Evolutionary conservation across 2,113 vertebrate species (phyloP), one percentile per base, ranked within the genome.

Genomic region (Cyprinodon brontotheroides): DNA sequence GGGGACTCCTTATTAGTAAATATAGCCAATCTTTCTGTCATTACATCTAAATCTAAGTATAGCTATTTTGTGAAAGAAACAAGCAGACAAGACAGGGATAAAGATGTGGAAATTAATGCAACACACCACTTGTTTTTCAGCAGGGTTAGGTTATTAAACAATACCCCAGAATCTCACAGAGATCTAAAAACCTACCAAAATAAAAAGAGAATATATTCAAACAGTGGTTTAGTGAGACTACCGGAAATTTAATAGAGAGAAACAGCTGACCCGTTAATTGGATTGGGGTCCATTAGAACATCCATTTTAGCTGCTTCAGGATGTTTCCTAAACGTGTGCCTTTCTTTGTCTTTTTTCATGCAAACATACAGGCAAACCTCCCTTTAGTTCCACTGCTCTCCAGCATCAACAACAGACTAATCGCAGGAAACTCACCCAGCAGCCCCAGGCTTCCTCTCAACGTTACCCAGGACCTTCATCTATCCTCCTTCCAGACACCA

Each of bases 401-500:
- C 86, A 83, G 68, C 72, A 61, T 3, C 75, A 65, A 53, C 68
- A 45, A 53, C 89, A 77, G 66, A 59, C 61, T 6, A 70, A 59
- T n/a, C 81, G 14, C 36, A 82, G 72, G 45, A 90, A 88, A 40
- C 76, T 11, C 20, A 59, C 59, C 63, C 82, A 53, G 10, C 69
- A 68, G 14, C 66, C 67, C 15, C 68, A 74, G 63, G 22, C 75
- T 4, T 59, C 78, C 67, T 68, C 81, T 64, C 72, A 75, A 9
- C 74, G 81, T 61, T 71, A 69, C 61, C 76, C 79, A 1, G 80
- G 65, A 3, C 78, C 80, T 15, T 68, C 86, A 11, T 72, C 84
- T 61, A 75, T 80, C 70, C 64, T 80, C 43, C 70, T 70, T 65
- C 79, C 86, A 1, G 86, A 90, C 40, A 84, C 76, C 65, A 86